Conservation (phyloP, 2,797 vertebrate genomes). For the Protonibea diacanthus region DNA sequence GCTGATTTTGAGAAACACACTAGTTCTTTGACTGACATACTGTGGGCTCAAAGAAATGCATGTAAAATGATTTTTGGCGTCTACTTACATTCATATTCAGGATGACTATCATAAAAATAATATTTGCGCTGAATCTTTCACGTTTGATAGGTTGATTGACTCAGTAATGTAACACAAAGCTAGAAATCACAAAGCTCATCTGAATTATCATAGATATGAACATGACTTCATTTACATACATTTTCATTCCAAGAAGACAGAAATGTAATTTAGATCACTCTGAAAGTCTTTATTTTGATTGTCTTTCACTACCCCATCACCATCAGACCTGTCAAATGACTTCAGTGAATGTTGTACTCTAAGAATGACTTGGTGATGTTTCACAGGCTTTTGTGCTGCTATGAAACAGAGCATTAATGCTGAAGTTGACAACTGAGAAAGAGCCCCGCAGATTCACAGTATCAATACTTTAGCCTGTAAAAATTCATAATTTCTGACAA, state of each 20-base stretch:
- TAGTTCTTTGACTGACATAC: background rate
- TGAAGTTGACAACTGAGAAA: conserved; percentile 14
- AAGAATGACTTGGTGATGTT: conserved; percentile 3
- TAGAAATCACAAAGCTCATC: conserved; percentile 35
- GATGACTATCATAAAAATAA: background rate
- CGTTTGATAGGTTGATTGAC: conserved; percentile 14
- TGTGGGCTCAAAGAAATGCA: background rate
- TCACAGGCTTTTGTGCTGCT: background rate
- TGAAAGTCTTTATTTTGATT: conserved; percentile 14
- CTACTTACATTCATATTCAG: background rate
- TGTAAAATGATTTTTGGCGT: background rate
- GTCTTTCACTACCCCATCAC: conserved; percentile 3
- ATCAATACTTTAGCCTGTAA: conserved; percentile 1
- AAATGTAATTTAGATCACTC: conserved; percentile 32
- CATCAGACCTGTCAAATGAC: conserved; percentile 6
- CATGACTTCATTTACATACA: conserved; percentile 46
- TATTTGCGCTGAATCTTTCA: background rate
- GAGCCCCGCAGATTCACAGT: background rate
- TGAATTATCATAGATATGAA: conserved; percentile 34
- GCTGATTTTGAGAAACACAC: background rate
- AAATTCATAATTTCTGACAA: background rate
- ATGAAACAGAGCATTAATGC: background rate
- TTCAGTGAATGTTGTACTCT: conserved; percentile 5
- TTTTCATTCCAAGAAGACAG: conserved; percentile 26
- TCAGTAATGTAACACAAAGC: background rate